Base-by-base conservation (phyloP, 1,140 invertebrate genomes). In the Penaeus chinensis region DNA sequence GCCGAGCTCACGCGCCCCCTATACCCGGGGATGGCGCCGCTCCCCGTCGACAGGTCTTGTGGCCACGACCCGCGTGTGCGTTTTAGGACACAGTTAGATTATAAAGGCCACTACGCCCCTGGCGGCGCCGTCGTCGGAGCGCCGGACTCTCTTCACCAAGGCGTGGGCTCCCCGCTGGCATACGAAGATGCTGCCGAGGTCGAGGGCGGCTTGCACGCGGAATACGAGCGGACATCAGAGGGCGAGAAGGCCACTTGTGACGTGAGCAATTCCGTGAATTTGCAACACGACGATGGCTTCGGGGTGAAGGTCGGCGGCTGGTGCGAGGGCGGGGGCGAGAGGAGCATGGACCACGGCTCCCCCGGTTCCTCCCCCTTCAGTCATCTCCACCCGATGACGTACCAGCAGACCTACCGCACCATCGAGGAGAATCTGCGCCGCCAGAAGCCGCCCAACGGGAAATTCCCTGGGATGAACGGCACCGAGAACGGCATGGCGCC, bases 261-360 rank as follows among this genome's bases (percentile, higher is more conserved):
- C 81, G 32, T 63, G 24, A 69, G 47, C n/a, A 69, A 47, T 20
- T 22, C 37, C 11, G n/a, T 65, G 24, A 82, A 66, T 65, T 8
- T 27, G 42, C 66, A 22, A 0, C 60, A 69, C 42, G 69, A 74
- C 32, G 47, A 77, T 16, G 69, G 74, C 11, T 60, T 13, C 3
- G 61, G 20, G 37, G 54, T 20, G 8, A 16, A 60, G 42, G 10
- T 47, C 42, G 71, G 54, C 16, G 82, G 47, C n/a, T 76, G 83
- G 61, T 42, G 63, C 24, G 74, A 27, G 32, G 79, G 60, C 20
- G 79, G 85, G 18, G 24, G 69, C 5, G 85, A 87, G 54, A 71
- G 85, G 13, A 82, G 79, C 60, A 22, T 87, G 22, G 85, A 87
- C 69, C 85, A 87, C 79, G 69, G 79, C 16, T 76, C 79, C 85